Evolutionary conservation across 2,888 invertebrate genomes (phyloP), one percentile per base, ranked within the genome.

Genomic region (Drosophila demipolita): DNA sequence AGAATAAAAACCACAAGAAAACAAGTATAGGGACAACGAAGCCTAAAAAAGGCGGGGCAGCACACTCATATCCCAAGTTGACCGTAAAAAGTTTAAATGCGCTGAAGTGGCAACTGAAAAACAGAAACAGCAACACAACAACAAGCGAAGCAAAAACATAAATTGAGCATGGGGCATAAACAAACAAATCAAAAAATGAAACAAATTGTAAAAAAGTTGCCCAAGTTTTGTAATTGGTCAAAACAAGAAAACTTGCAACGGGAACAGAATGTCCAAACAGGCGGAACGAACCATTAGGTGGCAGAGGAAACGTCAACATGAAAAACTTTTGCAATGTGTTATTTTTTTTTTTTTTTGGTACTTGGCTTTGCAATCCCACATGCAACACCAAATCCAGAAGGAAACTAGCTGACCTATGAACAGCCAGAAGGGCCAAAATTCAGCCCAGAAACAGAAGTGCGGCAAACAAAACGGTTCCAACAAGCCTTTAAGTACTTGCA

Each of bases 1-100:
- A 12, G 20, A 45, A 20, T 7, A 20, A 45, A 38, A 38, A 38
- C 17, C 29, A 29, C 29, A 32, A 32, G 7, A 48, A 66, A 38
- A 20, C 32, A 29, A 40, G 49, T 17, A 40, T 17, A 54, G 40
- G 32, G 6, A 54, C 4, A 32, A 26, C 29, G 17, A 45, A 26
- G 23, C 40, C n/a, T 32, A 23, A 50, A 45, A 60, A 55, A 40
- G 45, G 8, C 42, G 36, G 52, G 42, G 55, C 58, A 62, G 38
- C 66, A 64, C 49, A 52, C 61, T 67, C 59, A 75, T 64, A 80
- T 65, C 66, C 71, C 76, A 52, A 77, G 81, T 77, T 71, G 79
- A 73, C 78, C 73, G 73, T 73, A 81, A 67, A 80, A 80, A 80
- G 73, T 81, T 81, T 55, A 80, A 73, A 71, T 71, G 64, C 50